Evolutionary conservation across 2,888 invertebrate species (phyloP), one percentile per base, ranked within the genome.

Genomic region (Merodon equestris): DNA sequence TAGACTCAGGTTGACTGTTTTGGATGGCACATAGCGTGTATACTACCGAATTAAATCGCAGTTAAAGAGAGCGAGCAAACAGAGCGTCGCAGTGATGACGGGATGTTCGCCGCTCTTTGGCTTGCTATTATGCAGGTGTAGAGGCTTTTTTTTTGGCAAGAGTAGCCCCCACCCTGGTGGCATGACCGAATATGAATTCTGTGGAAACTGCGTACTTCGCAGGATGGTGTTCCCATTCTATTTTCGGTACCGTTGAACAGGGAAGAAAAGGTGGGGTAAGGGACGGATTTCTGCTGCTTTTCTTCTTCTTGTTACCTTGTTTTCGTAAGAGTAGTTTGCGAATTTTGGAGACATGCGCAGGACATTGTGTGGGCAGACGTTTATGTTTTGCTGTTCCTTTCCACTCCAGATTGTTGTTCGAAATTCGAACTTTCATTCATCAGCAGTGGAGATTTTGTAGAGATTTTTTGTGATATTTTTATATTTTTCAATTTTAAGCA

Each of bases 131-230:
- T 38, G 45, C 40, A 40, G 44, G 34, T 34, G 58, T 45, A 56
- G 73, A 72, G 54, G 34, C 60, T 57, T 60, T 36, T 42, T 61
- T 38, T 48, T 44, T n/a, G 13, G 61, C 27, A 27, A 27, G 27
- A 27, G 27, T n/a, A n/a, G n/a, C n/a, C 67, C 15, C 58, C 44
- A 73, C 77, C 77, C 67, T 67, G 61, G 42, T 67, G 61, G 45
- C 36, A 54, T 74, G 48, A 7, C 36, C 7, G 51, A 54, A 38
- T 44, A 57, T 50, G 50, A 5, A 44, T 34, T 66, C 15, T 64
- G 44, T 56, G 47, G 13, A 48, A 67, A 67, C 45, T 58, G 34
- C 67, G 57, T 53, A 40, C 38, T 42, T 50, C 54, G 10, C 36
- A 38, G 54, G 45, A 9, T 10, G 9, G 15, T 12, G 40, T 40